Evolutionary conservation across 2,113 vertebrate genomes (phyloP).

Genomic region (Ciconia maguari): DNA sequence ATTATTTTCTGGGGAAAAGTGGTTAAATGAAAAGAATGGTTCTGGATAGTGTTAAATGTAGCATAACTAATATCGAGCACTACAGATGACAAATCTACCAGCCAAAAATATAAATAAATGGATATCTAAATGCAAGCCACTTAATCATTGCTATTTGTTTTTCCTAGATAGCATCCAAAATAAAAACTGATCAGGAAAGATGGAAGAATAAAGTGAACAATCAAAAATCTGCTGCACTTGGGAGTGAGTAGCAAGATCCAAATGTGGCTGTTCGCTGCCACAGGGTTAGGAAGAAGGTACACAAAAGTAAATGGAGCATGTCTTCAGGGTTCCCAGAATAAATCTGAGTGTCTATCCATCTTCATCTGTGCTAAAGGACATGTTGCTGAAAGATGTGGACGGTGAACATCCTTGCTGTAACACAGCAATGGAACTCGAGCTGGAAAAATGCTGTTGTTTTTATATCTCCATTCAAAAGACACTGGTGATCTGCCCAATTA

Average conservation of each 20-base stretch:
- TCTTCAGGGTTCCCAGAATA: background rate
- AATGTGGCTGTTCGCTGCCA: background rate
- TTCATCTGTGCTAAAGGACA: background rate
- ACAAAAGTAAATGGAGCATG: background rate
- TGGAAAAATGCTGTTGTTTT: background rate
- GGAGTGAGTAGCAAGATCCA: background rate
- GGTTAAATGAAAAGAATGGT: background rate
- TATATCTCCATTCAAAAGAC: background rate
- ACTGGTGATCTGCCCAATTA: background rate
- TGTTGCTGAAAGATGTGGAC: conserved; percentile 10
- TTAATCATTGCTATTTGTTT: background rate
- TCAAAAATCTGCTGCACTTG: background rate
- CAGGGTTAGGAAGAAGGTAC: background rate
- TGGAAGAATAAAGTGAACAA: background rate
- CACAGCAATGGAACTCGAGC: background rate
- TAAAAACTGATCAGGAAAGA: background rate
- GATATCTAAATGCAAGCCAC: background rate
- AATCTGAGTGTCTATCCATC: background rate
- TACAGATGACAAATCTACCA: background rate
- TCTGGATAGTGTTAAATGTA: background rate
- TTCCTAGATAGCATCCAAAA: conserved; percentile 5
- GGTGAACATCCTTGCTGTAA: background rate
- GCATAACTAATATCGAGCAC: background rate
- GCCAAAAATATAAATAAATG: background rate
- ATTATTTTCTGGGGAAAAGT: background rate